Conservation (phyloP, 1,140 invertebrate species). For the Listronotus bonariensis region DNA sequence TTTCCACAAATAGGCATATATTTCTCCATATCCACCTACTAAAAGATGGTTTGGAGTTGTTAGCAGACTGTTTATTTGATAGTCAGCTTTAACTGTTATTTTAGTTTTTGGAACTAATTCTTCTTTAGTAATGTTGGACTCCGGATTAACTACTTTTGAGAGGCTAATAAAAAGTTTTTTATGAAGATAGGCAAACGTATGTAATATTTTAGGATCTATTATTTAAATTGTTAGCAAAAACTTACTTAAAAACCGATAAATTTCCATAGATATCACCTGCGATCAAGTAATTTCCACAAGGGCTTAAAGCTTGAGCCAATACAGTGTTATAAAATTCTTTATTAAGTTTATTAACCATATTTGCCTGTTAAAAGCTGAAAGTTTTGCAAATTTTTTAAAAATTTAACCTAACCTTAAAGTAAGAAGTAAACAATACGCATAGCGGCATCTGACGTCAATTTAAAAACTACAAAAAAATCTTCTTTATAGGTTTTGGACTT, state of each 20-base stretch:
- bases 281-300: slow-evolving; percentile 79
- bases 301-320: slow-evolving; percentile 78
- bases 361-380: slow-evolving; percentile 1
- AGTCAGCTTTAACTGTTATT: slow-evolving; percentile 62
- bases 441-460: no score
- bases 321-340: slow-evolving; percentile 77
- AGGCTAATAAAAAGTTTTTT: slow-evolving; percentile 59
- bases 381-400: no score
- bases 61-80: slow-evolving; percentile 72
- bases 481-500: no score
- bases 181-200: slow-evolving; percentile 23
- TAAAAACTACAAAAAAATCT: no score
- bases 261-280: slow-evolving; percentile 84
- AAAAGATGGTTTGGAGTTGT: slow-evolving; percentile 74
- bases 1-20: slow-evolving; percentile 78
- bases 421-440: no score
- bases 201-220: neutral
- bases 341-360: slow-evolving; percentile 46
- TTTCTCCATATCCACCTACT: slow-evolving; percentile 73
- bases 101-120: slow-evolving; percentile 62
- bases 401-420: no score
- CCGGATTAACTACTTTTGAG: slow-evolving; percentile 62
- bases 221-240: slow-evolving; percentile 37
- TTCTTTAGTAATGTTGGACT: slow-evolving; percentile 61
- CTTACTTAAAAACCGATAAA: slow-evolving; percentile 83